phyloP scores from a whole-genome alignment of 2,888 invertebrate species.

The Dioctria linearis region DNA sequence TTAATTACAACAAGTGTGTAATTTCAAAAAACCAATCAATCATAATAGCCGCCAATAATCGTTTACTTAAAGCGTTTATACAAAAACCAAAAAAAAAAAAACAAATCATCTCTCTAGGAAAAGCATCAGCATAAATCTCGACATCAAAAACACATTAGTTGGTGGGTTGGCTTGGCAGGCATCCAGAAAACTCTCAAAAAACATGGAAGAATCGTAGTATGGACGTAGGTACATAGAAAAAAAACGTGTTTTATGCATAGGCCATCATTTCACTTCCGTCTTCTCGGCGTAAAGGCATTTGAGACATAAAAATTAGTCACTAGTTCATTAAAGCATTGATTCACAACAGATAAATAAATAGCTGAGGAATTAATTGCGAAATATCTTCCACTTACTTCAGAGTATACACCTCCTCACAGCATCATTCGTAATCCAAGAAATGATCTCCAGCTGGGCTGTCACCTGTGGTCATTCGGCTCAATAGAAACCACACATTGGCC shows the following conservation, averaged over 20 bases:
- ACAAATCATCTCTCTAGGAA: neutral
- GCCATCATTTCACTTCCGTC: conserved; percentile 32
- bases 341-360: neutral
- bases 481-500: conserved; percentile 33
- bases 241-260: conserved; percentile 27
- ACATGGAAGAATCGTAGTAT: conserved; percentile 16
- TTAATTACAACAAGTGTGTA: no score
- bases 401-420: neutral
- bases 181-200: conserved; percentile 1
- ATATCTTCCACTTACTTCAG: conserved; percentile 16
- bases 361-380: conserved; percentile 26
- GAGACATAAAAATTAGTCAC: neutral
- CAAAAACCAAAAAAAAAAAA: no score
- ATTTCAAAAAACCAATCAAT: no score
- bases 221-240: neutral
- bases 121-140: conserved; percentile 5
- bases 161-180: conserved; percentile 22
- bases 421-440: conserved; percentile 28
- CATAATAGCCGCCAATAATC: no score
- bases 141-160: conserved; percentile 43
- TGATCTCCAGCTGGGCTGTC: conserved; percentile 37
- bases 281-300: neutral
- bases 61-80: no score
- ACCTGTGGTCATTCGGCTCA: conserved; percentile 28
- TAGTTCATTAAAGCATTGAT: neutral